phyloP scores from a whole-genome alignment of 2,113 vertebrate genomes.

The Salvelinus fontinalis region DNA sequence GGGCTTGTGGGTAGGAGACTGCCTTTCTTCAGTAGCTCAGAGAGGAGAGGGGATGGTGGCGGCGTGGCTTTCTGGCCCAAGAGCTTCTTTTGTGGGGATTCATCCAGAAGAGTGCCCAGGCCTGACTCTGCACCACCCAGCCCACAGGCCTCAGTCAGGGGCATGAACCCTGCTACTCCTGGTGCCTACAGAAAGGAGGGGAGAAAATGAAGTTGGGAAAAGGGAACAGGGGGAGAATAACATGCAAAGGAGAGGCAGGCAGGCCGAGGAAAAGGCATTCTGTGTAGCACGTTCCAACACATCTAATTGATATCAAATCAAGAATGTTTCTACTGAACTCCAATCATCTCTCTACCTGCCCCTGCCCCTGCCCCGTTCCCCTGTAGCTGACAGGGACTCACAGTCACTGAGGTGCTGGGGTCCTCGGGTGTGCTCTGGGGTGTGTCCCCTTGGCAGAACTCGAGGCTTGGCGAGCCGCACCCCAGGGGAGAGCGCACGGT shows the following conservation, averaged over 20 bases:
- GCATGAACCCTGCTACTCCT: conserved; percentile 81
- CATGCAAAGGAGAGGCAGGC: background rate
- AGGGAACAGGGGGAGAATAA: background rate
- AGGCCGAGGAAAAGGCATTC: background rate
- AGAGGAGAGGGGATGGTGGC: conserved; percentile 93
- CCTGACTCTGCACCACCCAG: conserved; percentile 81
- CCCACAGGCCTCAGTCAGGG: conserved; percentile 78
- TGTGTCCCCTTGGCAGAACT: conserved; percentile 82
- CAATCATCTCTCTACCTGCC: background rate
- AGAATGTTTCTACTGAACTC: background rate
- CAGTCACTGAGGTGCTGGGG: conserved; percentile 63
- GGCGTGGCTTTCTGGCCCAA: conserved; percentile 91
- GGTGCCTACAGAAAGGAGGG: conserved; percentile 79
- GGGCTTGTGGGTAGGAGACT: conserved; percentile 92
- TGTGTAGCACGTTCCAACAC: background rate
- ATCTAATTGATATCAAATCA: background rate
- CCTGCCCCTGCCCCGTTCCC: background rate
- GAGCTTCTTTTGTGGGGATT: conserved; percentile 92
- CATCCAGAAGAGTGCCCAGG: conserved; percentile 86
- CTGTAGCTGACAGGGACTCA: conserved; percentile 45
- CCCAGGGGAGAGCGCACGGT: conserved; percentile 83
- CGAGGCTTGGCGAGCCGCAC: conserved; percentile 83
- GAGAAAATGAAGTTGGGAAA: background rate
- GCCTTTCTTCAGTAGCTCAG: conserved; percentile 97
- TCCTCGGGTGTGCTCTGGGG: conserved; percentile 78